These are phyloP conservation scores for Aythya baeri DNA, from an alignment of 2,113 vertebrate genomes.

Conservation along the genomic window DNA sequence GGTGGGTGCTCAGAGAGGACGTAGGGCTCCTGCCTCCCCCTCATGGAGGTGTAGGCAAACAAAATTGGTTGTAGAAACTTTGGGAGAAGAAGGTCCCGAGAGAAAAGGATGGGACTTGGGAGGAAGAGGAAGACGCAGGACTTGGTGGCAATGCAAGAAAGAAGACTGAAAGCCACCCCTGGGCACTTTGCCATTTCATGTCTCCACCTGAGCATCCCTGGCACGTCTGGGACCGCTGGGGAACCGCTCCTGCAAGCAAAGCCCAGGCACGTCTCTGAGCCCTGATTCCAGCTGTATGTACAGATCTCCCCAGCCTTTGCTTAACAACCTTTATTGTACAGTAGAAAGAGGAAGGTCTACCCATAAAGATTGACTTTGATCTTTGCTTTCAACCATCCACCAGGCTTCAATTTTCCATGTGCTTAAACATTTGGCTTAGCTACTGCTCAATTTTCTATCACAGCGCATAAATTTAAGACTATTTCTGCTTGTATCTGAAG, in stretches of 20 bases:
- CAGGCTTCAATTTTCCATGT: not conserved
- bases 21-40: not conserved
- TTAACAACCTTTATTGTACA: not conserved
- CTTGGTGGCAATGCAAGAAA: not conserved
- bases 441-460: not conserved
- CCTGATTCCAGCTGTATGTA: rapidly evolving
- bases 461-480: not conserved
- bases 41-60: not conserved
- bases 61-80: not conserved
- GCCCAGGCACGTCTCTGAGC: rapidly evolving
- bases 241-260: not conserved
- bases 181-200: rapidly evolving
- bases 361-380: not conserved
- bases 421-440: not conserved
- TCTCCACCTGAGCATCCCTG: not conserved
- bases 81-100: not conserved
- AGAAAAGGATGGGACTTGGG: not conserved
- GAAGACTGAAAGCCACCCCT: not conserved
- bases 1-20: not conserved
- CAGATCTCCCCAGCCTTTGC: not conserved
- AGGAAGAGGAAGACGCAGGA: not conserved
- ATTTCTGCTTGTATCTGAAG: not conserved
- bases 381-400: not conserved
- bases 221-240: not conserved
- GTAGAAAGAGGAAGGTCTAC: not conserved